These are phyloP conservation scores for Drosophila ogumai DNA, from an alignment of 1,140 invertebrate species.

Conservation along the genomic window DNA sequence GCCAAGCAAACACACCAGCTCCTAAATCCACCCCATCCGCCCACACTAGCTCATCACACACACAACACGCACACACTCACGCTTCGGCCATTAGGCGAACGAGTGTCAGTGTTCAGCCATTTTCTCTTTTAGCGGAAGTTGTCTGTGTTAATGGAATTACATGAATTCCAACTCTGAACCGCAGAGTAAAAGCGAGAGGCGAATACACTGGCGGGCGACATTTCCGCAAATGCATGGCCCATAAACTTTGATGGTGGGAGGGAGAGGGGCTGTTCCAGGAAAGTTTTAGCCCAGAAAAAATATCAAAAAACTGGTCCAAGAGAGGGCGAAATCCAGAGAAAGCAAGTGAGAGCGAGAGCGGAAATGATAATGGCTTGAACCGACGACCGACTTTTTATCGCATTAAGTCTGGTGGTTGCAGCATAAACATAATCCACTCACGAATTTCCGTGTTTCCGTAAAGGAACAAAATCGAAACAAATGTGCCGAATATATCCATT, in stretches of 20 bases:
- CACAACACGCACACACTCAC: conserved; percentile 27
- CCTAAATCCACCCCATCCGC: background rate
- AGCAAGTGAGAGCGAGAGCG: conserved; percentile 1
- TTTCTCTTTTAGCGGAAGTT: conserved; percentile 72
- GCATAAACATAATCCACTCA: conserved; percentile 57
- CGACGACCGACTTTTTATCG: conserved; percentile 30
- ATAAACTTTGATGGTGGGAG: conserved; percentile 50
- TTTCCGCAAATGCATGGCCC: conserved; percentile 57
- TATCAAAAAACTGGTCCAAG: background rate
- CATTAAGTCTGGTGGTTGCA: conserved; percentile 21
- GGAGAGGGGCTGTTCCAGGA: conserved; percentile 2
- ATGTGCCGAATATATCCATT: conserved; percentile 35
- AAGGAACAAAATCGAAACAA: conserved; percentile 32
- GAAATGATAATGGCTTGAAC: conserved; percentile 57
- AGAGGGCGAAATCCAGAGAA: background rate
- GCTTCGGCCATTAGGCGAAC: conserved; percentile 61
- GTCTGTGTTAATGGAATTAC: conserved; percentile 80
- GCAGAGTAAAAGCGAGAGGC: conserved; percentile 40
- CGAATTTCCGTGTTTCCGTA: conserved; percentile 15
- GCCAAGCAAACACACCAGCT: conserved; percentile 3
- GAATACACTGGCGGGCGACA: conserved; percentile 58
- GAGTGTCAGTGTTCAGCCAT: conserved; percentile 64
- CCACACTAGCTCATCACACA: background rate
- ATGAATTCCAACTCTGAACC: conserved; percentile 79
- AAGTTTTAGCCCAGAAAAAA: conserved; percentile 39